Base-by-base conservation (phyloP, 2,888 invertebrate species). In the Pyrochroa serraticornis region DNA sequence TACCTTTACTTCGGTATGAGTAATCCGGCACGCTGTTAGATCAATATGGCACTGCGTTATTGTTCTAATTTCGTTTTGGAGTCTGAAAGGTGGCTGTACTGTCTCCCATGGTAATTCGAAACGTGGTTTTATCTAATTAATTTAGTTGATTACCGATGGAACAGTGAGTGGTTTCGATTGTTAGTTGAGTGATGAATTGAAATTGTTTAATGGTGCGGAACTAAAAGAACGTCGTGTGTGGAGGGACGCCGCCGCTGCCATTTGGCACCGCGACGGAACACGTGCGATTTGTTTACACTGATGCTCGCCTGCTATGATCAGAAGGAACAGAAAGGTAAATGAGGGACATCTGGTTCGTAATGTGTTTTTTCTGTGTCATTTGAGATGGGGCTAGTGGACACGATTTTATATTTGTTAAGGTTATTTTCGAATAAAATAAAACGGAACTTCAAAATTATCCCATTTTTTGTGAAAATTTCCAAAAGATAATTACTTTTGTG, bases 281-380 rank as follows among this genome's bases (percentile, higher is more conserved):
- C 56, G 50, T 63, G 63, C 51, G 55, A 35, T 47, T 62, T 55
- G 58, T 60, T 59, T 59, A 38, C 51, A 38, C 58, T 58, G 46
- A 61, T 61, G 61, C 47, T 31, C 35, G 22, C 43, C 61, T 59
- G 71, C 60, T 59, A 75, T 74, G 73, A 73, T 74, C 60, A 69
- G 71, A 50, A 71, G 73, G 55, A 72, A 72, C 62, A 71, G 73
- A 67, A 75, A 75, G 73, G 75, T 75, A 72, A 72, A 54, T 62
- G 45, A 32, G 45, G 41, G 48, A 52, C 46, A 51, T 51, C 42
- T 54, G 50, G 38, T 53, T 58, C 32, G 44, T 48, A 48, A 45
- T 39, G 47, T 35, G 13, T 44, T 32, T 42, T 48, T 48, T 55
- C 46, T 22, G 34, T 33, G 36, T 22, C 22, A 22, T 22, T 22